Evolutionary conservation across 2,797 vertebrate genomes (phyloP).

Genomic region (Uromys caudimaculatus): DNA sequence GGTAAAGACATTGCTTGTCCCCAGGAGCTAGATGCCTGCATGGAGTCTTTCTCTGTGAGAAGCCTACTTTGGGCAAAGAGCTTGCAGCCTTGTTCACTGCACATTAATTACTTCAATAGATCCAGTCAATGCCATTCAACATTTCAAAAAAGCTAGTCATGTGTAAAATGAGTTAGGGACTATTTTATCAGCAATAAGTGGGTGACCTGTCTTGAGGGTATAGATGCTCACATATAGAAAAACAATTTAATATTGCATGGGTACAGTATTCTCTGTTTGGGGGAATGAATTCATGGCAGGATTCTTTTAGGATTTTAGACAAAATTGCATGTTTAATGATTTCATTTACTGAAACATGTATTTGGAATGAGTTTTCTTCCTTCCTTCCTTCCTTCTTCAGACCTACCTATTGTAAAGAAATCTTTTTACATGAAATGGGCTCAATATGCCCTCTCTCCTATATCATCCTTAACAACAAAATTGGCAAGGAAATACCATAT

Average conservation of each 20-base stretch:
- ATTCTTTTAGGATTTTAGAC: constrained; percentile 5
- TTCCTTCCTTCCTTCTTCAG: not conserved
- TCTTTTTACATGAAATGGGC: not conserved
- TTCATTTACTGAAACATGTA: not conserved
- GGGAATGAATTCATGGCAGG: not conserved
- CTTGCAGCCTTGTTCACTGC: not conserved
- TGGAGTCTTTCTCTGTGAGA: constrained; percentile 10
- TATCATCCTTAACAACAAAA: not conserved
- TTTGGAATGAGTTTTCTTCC: not conserved
- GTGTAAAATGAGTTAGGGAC: constrained; percentile 32
- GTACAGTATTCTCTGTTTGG: constrained; percentile 42
- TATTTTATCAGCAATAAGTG: constrained; percentile 39
- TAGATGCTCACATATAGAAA: not conserved
- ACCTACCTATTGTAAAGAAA: not conserved
- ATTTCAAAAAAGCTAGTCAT: constrained; percentile 51
- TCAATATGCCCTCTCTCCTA: not conserved
- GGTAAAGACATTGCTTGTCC: not conserved
- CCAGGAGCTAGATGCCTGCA: not conserved
- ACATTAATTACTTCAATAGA: constrained; percentile 47
- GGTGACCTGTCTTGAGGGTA: constrained; percentile 18
- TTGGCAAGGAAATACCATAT: not conserved
- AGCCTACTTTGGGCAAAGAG: constrained; percentile 5
- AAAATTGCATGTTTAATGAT: constrained; percentile 11
- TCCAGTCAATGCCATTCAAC: not conserved
- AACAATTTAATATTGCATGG: constrained; percentile 39